A percentile compares a stretch with the other conserved stretches of the same genome.
phyloP scores from a whole-genome alignment of 1,140 invertebrate species.

The Drosophila equinoxialis region DNA sequence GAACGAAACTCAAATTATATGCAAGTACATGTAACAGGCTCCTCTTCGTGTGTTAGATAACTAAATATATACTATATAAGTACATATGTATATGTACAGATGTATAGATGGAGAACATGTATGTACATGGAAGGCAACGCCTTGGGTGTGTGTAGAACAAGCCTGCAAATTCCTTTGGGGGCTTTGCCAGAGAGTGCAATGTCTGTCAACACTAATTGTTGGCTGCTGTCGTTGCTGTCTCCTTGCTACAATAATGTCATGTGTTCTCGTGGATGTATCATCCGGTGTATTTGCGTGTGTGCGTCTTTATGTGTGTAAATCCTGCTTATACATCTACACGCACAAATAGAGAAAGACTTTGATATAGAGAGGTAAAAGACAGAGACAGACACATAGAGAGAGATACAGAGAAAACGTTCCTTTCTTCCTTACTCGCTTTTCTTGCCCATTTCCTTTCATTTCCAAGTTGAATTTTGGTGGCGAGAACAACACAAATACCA shows the following conservation, averaged over 20 bases:
- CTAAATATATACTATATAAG: neutral
- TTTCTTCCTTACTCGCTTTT: neutral
- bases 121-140: slow-evolving; percentile 19
- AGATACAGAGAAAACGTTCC: neutral
- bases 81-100: neutral
- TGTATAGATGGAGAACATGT: slow-evolving; percentile 41
- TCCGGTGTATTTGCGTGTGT: slow-evolving; percentile 28
- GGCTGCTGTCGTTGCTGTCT: slow-evolving; percentile 71
- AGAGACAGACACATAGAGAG: neutral
- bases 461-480: slow-evolving; percentile 55
- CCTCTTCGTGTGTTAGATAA: neutral
- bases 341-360: neutral
- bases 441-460: neutral
- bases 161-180: slow-evolving; percentile 71
- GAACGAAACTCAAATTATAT: slow-evolving; percentile 53
- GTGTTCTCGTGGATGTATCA: slow-evolving; percentile 40
- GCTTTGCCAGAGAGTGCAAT: slow-evolving; percentile 73
- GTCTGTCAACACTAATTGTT: slow-evolving; percentile 82
- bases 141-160: slow-evolving; percentile 53
- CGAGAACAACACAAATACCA: slow-evolving; percentile 68
- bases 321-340: slow-evolving; percentile 4
- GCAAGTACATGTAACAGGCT: slow-evolving; percentile 34
- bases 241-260: slow-evolving; percentile 72
- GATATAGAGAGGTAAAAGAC: neutral
- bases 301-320: slow-evolving; percentile 25